Percentiles rank a stretch among this genome's conserved stretches.
These are phyloP conservation scores for Acleris literana DNA, from an alignment of 2,888 invertebrate genomes.

Conservation along the genomic window DNA sequence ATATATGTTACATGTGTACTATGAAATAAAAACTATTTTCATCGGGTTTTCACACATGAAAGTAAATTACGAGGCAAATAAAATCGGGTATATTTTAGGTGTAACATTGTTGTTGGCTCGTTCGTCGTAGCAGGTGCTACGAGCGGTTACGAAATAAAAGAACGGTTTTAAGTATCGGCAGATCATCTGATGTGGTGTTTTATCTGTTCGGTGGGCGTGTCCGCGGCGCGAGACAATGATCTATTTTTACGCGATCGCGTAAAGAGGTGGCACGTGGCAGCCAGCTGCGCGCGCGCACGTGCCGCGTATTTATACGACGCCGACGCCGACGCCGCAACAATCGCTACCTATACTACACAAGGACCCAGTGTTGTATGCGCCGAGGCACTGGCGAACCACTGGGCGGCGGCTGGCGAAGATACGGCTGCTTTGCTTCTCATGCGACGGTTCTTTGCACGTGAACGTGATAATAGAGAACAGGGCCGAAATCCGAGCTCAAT, in stretches of 20 bases:
- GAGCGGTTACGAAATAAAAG: conserved; percentile 65
- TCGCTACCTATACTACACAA: conserved; percentile 26
- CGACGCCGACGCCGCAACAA: conserved; percentile 50
- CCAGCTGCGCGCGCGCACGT: conserved; percentile 81
- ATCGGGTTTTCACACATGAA: conserved; percentile 22
- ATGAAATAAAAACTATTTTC: conserved; percentile 22
- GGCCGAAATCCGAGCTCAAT: too few species aligned
- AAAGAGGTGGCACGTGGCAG: conserved; percentile 78
- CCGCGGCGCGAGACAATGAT: conserved; percentile 72
- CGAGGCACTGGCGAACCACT: background rate
- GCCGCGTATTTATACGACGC: conserved; percentile 75
- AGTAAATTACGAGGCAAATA: conserved; percentile 25
- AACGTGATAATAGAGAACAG: too few species aligned
- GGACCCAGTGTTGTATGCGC: conserved; percentile 4
- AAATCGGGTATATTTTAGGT: conserved; percentile 21
- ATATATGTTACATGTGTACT: background rate
- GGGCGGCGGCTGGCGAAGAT: background rate
- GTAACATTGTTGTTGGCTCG: conserved; percentile 32
- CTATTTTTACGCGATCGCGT: conserved; percentile 76
- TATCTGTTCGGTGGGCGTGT: conserved; percentile 78
- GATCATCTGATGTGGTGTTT: conserved; percentile 80
- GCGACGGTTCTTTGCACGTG: background rate
- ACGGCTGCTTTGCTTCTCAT: background rate
- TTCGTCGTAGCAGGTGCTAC: conserved; percentile 48
- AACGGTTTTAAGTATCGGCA: conserved; percentile 64